Percentiles rank a stretch among this genome's conserved stretches.
Evolutionary conservation across 2,888 invertebrate genomes (phyloP).

Genomic region (Amphiduros pacificus): DNA sequence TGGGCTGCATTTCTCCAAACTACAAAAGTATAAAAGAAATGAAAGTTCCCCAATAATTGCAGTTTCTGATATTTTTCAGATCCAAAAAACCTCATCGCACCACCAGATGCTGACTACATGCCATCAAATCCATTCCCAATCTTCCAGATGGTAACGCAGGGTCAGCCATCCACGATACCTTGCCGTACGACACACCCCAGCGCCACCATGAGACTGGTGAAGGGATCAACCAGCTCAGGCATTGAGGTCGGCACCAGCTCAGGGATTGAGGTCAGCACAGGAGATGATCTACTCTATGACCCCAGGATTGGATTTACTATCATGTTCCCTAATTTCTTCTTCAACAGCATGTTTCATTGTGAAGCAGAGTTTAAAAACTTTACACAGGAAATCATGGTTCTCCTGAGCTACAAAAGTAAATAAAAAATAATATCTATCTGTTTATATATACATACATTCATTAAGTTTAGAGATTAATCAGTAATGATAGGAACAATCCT

Average conservation of each 20-base stretch:
- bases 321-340: conserved; percentile 11
- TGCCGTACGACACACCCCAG: conserved; percentile 14
- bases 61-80: conserved; percentile 7
- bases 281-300: conserved; percentile 2
- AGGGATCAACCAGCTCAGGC: background rate
- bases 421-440: background rate
- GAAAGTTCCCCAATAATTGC: background rate
- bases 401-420: conserved; percentile 9
- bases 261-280: background rate
- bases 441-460: no score
- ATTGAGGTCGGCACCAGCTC: background rate
- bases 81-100: conserved; percentile 3
- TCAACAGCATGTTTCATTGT: conserved; percentile 7
- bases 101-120: conserved; percentile 1
- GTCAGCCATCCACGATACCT: conserved; percentile 1
- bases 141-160: background rate
- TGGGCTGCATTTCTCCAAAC: no score
- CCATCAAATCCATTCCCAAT: background rate
- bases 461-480: no score
- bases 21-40: no score
- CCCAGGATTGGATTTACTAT: conserved; percentile 7
- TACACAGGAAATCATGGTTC: background rate
- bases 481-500: no score
- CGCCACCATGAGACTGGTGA: background rate
- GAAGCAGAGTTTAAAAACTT: background rate